phyloP scores from a whole-genome alignment of 2,888 invertebrate genomes.

The Ichneumoninae sp. region DNA sequence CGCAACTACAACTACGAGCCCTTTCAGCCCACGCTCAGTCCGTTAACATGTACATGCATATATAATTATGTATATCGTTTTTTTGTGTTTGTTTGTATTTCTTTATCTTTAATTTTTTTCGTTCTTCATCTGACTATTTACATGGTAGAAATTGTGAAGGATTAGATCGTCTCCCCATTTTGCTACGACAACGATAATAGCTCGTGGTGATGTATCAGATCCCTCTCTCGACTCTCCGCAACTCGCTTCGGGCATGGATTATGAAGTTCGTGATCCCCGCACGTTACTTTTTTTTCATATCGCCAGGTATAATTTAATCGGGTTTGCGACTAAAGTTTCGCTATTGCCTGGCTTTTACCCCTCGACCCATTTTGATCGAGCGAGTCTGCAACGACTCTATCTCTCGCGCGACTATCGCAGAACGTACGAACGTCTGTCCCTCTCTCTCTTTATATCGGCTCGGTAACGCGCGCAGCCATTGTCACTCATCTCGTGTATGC shows the following conservation, averaged over 20 bases:
- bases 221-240: conserved; percentile 42
- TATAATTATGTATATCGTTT: conserved; percentile 63
- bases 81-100: conserved; percentile 45
- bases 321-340: conserved; percentile 34
- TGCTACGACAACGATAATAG: conserved; percentile 24
- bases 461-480: conserved; percentile 2
- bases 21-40: conserved; percentile 64
- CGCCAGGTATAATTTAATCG: conserved; percentile 43
- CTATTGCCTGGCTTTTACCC: conserved; percentile 34
- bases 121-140: conserved; percentile 59
- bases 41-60: conserved; percentile 67
- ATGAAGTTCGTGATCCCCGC: conserved; percentile 8
- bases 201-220: conserved; percentile 11
- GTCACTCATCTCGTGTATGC: conserved; percentile 7
- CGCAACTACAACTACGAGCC: conserved; percentile 46
- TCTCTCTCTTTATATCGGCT: conserved; percentile 3
- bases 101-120: conserved; percentile 25
- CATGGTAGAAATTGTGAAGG: conserved; percentile 66
- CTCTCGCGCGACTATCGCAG: conserved; percentile 7
- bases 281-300: conserved; percentile 14
- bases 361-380: conserved; percentile 11
- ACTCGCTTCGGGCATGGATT: conserved; percentile 29
- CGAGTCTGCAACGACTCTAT: conserved; percentile 7
- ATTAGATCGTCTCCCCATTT: conserved; percentile 28
- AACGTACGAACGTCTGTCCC: background rate